These are phyloP conservation scores for Bos taurus DNA, from an alignment of 2,113 vertebrate genomes.

Conservation along the genomic window DNA sequence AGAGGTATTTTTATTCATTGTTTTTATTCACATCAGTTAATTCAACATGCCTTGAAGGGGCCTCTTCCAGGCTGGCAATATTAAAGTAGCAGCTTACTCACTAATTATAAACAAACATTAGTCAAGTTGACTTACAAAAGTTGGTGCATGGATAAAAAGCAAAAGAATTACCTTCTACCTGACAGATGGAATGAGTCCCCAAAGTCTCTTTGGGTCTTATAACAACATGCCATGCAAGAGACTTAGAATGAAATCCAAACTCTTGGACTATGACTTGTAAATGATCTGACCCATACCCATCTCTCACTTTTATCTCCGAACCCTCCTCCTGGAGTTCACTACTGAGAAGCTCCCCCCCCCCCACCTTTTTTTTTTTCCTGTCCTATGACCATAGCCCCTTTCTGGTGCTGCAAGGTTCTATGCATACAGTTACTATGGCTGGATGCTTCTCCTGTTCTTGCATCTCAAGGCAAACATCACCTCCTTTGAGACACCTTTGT, in stretches of 20 bases:
- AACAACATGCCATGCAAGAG: slow-evolving; percentile 20
- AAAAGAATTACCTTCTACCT: slow-evolving; percentile 59
- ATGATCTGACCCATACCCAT: background rate
- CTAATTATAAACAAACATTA: slow-evolving; percentile 76
- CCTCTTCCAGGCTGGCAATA: slow-evolving; percentile 48
- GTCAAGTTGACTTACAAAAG: slow-evolving; percentile 67
- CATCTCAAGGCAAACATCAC: background rate
- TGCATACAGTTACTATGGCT: rapidly evolving
- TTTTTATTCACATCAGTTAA: slow-evolving; percentile 73
- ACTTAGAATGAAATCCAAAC: background rate
- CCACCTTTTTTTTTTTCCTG: background rate
- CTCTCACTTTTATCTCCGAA: background rate
- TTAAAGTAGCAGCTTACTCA: slow-evolving; percentile 71
- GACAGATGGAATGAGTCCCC: slow-evolving; percentile 48
- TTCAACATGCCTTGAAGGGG: slow-evolving; percentile 73
- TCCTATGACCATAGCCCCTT: background rate
- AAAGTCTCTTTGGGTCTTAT: slow-evolving; percentile 20
- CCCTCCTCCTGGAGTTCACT: background rate
- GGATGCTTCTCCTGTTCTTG: background rate
- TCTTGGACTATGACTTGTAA: slow-evolving; percentile 18
- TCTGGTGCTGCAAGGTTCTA: background rate
- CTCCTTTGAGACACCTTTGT: background rate
- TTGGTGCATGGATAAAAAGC: slow-evolving; percentile 45
- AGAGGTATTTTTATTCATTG: slow-evolving; percentile 74
- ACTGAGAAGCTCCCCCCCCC: rapidly evolving